Base-by-base conservation (phyloP, 2,113 vertebrate species). In the Xyrauchen texanus region DNA sequence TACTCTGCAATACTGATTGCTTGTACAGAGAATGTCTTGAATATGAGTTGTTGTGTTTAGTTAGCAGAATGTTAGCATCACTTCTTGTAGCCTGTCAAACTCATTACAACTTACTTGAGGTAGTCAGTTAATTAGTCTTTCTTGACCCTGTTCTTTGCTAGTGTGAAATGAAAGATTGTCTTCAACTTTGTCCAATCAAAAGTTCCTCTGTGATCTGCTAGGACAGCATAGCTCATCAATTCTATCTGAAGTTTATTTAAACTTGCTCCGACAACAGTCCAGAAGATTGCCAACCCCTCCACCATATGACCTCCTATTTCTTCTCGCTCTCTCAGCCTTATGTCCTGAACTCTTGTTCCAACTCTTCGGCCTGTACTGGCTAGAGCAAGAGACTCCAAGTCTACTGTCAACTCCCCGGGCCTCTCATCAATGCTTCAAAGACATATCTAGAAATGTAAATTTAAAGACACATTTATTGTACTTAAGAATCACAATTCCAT, bases 221-320 rank as follows among this genome's bases (percentile, higher is more conserved):
- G 16, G 47, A 69, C 51, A 79, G 42, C 53, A 58, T 12, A 52
- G 61, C 75, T 77, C 74, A 13, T 68, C 8, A 11, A 10, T 44
- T 55, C 46, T 42, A 69, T 65, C 72, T 77, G 15, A 15, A 66
- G 69, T 61, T 76, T 83, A 57, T 78, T 71, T 82, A 78, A 81
- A 76, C 63, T 76, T 58, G 64, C 57, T 64, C 47, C 77, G 63
- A 53, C 52, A 47, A 60, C 42, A 61, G 61, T 58, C 73, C 15
- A 21, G 75, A 78, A 78, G 75, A 61, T 74, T 9, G 7, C 68
- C 66, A 78, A 58, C 52, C 81, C 70, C 68, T 80, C 72, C 34
- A 21, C 68, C 69, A 47, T 49, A 67, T 72, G 72, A 79, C 75
- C 57, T 78, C 47, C 53, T 73, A 58, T 77, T 80, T 78, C 77